Evolutionary conservation across 2,797 vertebrate species (phyloP).

Genomic region (Acestrorhynchus altus): DNA sequence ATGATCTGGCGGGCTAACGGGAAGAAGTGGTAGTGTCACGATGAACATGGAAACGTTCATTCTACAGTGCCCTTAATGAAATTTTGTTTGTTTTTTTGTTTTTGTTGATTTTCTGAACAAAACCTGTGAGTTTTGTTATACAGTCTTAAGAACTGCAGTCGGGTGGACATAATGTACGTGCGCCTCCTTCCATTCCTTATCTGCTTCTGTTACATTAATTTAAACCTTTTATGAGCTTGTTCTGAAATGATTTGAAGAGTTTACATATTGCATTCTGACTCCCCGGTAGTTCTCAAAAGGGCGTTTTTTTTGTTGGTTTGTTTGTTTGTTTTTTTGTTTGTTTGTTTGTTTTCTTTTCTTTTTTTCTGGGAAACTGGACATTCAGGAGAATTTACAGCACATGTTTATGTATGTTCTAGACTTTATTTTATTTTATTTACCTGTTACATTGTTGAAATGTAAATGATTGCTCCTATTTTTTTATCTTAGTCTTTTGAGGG

Average conservation of each 20-base stretch:
- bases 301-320: constrained; percentile 42
- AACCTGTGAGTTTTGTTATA: constrained; percentile 30
- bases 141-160: constrained; percentile 44
- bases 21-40: constrained; percentile 73
- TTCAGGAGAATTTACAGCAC: constrained; percentile 63
- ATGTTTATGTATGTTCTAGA: constrained; percentile 59
- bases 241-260: constrained; percentile 23
- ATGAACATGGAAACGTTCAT: constrained; percentile 71
- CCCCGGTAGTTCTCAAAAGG: constrained; percentile 50
- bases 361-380: constrained; percentile 29
- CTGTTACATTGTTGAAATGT: constrained; percentile 81
- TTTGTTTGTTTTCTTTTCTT: no score
- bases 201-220: constrained; percentile 26
- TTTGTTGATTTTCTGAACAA: constrained; percentile 9
- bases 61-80: constrained; percentile 91
- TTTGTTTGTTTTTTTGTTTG: no score
- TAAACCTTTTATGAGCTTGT: constrained; percentile 16
- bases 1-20: constrained; percentile 77
- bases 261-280: constrained; percentile 64
- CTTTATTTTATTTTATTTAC: constrained; percentile 73
- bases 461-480: constrained; percentile 75
- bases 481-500: constrained; percentile 66
- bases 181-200: constrained; percentile 20
- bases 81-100: constrained; percentile 18
- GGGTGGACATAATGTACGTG: constrained; percentile 37